Percentiles rank a stretch among this genome's conserved stretches.
phyloP scores from a whole-genome alignment of 2,888 invertebrate genomes.

The Acrobeloides nanus region DNA sequence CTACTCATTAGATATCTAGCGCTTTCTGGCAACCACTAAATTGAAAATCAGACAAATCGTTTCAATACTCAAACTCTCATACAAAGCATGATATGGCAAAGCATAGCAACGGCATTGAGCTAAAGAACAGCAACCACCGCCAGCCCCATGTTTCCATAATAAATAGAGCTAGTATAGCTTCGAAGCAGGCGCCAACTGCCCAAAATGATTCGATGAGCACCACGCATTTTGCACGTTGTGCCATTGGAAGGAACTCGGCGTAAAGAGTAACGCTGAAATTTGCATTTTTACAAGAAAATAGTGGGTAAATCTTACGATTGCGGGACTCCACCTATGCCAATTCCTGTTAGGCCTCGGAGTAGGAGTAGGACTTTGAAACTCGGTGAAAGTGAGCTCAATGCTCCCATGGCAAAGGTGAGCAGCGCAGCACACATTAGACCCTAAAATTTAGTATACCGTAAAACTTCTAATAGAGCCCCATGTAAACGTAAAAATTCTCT shows the following conservation, averaged over 20 bases:
- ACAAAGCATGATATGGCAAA: slow-evolving; percentile 62
- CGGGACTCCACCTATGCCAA: slow-evolving; percentile 90
- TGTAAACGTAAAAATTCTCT: no score
- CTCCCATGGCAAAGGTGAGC: slow-evolving; percentile 79
- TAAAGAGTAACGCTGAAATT: slow-evolving; percentile 79
- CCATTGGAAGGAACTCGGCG: slow-evolving; percentile 87
- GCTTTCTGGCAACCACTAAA: slow-evolving; percentile 87
- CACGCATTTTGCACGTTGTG: slow-evolving; percentile 86
- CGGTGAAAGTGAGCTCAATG: slow-evolving; percentile 80
- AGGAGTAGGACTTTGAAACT: slow-evolving; percentile 82
- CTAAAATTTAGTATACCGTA: slow-evolving; percentile 49
- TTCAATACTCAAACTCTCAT: no score
- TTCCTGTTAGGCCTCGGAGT: slow-evolving; percentile 82
- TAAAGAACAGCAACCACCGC: slow-evolving; percentile 83
- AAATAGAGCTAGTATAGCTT: slow-evolving; percentile 71
- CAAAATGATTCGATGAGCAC: slow-evolving; percentile 91
- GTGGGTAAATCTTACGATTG: slow-evolving; percentile 73
- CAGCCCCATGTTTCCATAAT: slow-evolving; percentile 86
- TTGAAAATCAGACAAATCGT: slow-evolving; percentile 6
- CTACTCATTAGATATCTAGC: slow-evolving; percentile 78
- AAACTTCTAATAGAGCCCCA: no score
- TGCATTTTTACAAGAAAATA: background rate
- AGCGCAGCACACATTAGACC: slow-evolving; percentile 84
- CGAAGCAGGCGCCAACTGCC: slow-evolving; percentile 88
- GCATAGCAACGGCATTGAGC: slow-evolving; percentile 75